Evolutionary conservation across 2,797 vertebrate species (phyloP), one percentile per base, ranked within the genome.

Genomic region (Cyclopterus lumpus): DNA sequence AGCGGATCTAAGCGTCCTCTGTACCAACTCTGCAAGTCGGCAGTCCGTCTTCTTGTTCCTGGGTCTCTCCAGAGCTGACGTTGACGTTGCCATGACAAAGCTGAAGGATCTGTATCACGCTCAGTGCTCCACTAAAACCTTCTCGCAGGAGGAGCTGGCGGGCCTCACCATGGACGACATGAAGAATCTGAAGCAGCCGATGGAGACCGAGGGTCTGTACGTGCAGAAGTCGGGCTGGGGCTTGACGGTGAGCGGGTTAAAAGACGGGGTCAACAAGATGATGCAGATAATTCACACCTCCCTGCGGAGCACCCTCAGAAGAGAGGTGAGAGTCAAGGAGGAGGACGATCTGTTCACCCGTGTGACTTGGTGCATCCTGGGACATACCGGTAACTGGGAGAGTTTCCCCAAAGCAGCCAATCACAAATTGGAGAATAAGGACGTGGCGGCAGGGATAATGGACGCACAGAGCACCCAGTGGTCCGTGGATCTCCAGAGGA

Each of bases 321-420:
- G 16, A 28, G 34, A 82, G 53, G 2, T 75, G 57, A 86, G 54
- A 60, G 4, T 34, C 4, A 88, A 9, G 14, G 75, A 91, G 0
- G 86, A 92, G 67, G 79, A 78, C 0, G 58, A 75, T 7, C 10
- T 91, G 42, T 91, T 81, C 65, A 4, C 2, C 5, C 32, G 0
- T 4, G 84, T 92, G 24, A 34, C 55, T 5, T 94, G 93, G 92
- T 94, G 92, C 84, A 89, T 94, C 66, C 32, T 85, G 79, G 77
- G 80, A 46, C 8, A 9, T 0, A 0, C 44, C 0, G 80, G 90
- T 1, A 46, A 59, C 71, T 94, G 93, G 92, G 81, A 92, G 0
- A 83, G 88, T 69, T 26, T 94, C 1, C 88, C 93, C 12, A 91
- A 75, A 82, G 24, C 30, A 26, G 80, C 87, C 36, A 91, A 93